Base-by-base conservation (phyloP, 1,140 invertebrate genomes). In the Rhyacophila brunnea region DNA sequence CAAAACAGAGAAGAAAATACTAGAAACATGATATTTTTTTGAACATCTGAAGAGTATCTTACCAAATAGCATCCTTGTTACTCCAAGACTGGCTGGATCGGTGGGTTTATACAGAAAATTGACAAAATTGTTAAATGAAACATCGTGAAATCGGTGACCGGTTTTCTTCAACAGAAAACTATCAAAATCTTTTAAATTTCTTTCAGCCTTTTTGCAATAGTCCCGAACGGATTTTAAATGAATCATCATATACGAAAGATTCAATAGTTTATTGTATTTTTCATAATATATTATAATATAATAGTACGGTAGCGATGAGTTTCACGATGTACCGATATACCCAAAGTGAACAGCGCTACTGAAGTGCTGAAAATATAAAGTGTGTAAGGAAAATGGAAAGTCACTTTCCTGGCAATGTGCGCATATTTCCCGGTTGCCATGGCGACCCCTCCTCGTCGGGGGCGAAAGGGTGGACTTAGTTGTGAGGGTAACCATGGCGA, bases 21-120 rank as follows among this genome's bases (percentile, higher is more conserved):
- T 5, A 5, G 3, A 28, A 28, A 28, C 9, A 5, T 3, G 9
- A 28, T 28, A 28, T 5, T 28, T 28, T 9, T 5, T 28, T 28
- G 9, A 28, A 28, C 9, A 28, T 28, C 9, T 9, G 4, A 28
- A 28, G 3, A 38, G 17, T 55, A 36, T 64, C 77, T 85, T 77
- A 92, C 90, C 91, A 72, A 89, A 93, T 0, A 90, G 71, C 61
- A 90, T 83, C 51, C 91, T 81, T 11, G 85, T 82, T 0, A 92
- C 72, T n/a, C 87, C 90, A 17, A 93, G 78, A 68, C 85, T 85
- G 0, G 89, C 83, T 6, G 88, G 81, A 77, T 93, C 88, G n/a
- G 82, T 84, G 0, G 87, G 87, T 23, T 76, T 68, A 64, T 88
- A 84, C 62, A 92, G 70, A 48, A 85, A 80, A 9, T 64, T 47